Base-by-base conservation (phyloP, 23 tunicate species). In the Halocynthia aurantium region DNA sequence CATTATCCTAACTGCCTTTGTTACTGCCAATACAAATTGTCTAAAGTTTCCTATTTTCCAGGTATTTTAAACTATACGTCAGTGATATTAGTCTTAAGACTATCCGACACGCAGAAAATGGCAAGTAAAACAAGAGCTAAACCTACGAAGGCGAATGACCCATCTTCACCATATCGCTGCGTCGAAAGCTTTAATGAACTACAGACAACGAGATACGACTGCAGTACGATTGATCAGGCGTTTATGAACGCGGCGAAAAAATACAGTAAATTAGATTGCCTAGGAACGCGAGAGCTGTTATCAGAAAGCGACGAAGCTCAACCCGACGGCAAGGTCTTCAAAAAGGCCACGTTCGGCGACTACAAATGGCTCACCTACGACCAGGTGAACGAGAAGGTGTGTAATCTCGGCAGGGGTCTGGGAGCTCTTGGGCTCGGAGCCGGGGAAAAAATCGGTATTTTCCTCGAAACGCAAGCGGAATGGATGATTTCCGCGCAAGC, bases 401-500 rank as follows among this genome's bases (percentile, higher is more conserved):
- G 80, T 13, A 62, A 73, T 31, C 61, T 94, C 4, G 88, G 90
- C 40, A 75, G 86, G 7, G 98, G 95, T 8, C 77, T 94, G 9
- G 64, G 84, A 50, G 50, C 69, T 7, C 53, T 81, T 57, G 98
- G 87, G 9, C 56, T 66, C 15, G 76, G 76, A 51, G 81, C 89
- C 15, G 81, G 81, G 53, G 84, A 84, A 63, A 94, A 94, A 77
- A 68, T 94, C 19, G 98, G 95, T 17, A 69, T 94, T 62, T 94
- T 84, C 69, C 78, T 94, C 55, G 98, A 94, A 76, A 94, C 98
- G 12, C 88, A 84, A 80, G 89, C 95, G n/a, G 98, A 94, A 76
- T 94, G 98, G 98, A 81, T 94, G 82, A 87, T 87, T 62, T 80
- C 94, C 19, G 81, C 84, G 21, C 96, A 90, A 83, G 94, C 94